A percentile compares a stretch with the other conserved stretches of the same genome.
These are phyloP conservation scores for Dendronephthya gigantea DNA, from an alignment of 64 coral and sea anemone genomes.

Conservation along the genomic window DNA sequence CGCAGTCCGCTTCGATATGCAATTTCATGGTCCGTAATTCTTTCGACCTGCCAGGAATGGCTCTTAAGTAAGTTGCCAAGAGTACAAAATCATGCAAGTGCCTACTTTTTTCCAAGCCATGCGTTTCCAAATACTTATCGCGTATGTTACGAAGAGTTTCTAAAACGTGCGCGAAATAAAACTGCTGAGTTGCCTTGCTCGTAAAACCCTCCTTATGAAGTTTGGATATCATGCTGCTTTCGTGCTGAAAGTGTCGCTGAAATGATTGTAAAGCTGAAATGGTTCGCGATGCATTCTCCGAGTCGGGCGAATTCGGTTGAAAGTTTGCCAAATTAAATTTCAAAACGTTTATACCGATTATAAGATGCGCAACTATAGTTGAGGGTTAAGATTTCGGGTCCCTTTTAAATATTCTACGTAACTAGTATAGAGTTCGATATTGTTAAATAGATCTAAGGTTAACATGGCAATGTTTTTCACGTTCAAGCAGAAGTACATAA, in stretches of 20 bases:
- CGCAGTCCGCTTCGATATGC: not conserved
- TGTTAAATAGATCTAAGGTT: slow-evolving; percentile 6
- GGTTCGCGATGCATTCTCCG: not conserved
- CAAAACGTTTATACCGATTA: not conserved
- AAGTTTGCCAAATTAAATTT: no score
- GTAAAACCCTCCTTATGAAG: no score
- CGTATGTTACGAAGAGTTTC: not conserved
- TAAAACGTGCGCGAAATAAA: not conserved
- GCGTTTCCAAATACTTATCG: not conserved
- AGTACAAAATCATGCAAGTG: not conserved
- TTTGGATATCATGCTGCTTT: slow-evolving; percentile 24
- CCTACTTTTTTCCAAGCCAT: not conserved
- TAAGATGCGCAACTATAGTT: not conserved
- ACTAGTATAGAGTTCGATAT: not conserved
- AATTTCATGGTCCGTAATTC: not conserved
- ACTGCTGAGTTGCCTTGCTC: not conserved
- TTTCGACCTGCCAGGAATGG: not conserved
- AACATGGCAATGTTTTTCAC: not conserved
- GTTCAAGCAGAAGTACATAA: not conserved
- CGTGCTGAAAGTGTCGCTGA: not conserved
- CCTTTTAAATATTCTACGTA: slow-evolving; percentile 14
- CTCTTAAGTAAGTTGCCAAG: not conserved
- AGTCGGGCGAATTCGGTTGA: slow-evolving; percentile 1
- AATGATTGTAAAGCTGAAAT: not conserved
- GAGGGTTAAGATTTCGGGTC: slow-evolving; percentile 7